phyloP scores from a whole-genome alignment of 2,888 invertebrate genomes.

The Ariolimax columbianus region DNA sequence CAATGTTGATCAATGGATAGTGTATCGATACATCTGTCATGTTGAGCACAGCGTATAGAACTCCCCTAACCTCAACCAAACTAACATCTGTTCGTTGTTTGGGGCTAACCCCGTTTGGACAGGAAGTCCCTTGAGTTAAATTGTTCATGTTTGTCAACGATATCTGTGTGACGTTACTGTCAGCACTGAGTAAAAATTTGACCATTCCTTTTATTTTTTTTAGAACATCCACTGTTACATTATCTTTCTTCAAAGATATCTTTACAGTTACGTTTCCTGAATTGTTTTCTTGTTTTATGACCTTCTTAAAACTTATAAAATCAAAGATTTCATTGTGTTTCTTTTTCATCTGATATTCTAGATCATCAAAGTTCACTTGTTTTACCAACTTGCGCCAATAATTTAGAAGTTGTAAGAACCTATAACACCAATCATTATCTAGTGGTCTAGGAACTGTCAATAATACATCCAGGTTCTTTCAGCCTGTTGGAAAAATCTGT shows the following conservation, averaged over 20 bases:
- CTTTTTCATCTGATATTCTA: too few species aligned
- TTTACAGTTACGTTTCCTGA: not conserved
- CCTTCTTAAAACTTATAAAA: not conserved
- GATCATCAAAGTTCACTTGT: too few species aligned
- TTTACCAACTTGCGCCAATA: too few species aligned
- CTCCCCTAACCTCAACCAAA: not conserved
- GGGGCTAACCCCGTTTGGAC: not conserved
- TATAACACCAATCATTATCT: not conserved
- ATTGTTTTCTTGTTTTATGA: not conserved
- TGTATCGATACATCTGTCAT: not conserved
- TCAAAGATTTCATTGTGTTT: not conserved
- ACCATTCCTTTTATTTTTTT: not conserved
- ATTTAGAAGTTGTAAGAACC: not conserved
- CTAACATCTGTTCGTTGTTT: not conserved
- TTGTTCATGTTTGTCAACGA: constrained; percentile 1
- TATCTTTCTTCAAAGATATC: not conserved
- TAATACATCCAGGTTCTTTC: not conserved
- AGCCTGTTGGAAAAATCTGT: constrained; percentile 38
- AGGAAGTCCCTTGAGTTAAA: not conserved
- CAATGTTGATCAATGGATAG: constrained; percentile 20
- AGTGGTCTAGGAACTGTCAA: not conserved
- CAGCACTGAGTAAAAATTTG: not conserved
- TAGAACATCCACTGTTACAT: not conserved
- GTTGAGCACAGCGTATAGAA: constrained; percentile 12
- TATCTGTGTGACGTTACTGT: not conserved